A percentile compares a stretch with the other conserved stretches of the same genome.
Evolutionary conservation across 64 coral and sea anemone genomes (phyloP).

Genomic region (Montipora cactus): DNA sequence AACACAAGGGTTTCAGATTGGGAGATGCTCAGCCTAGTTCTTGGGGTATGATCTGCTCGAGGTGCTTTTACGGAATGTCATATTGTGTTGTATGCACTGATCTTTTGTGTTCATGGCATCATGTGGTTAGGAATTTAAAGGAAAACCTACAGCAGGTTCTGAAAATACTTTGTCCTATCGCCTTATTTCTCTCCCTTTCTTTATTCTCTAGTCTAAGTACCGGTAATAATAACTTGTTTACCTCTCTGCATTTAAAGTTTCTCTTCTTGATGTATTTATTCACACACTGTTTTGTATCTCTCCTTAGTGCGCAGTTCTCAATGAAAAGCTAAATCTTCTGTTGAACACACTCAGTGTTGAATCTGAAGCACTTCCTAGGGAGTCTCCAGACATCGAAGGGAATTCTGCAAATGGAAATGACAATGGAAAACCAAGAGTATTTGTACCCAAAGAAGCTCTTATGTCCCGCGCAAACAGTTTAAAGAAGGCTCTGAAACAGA

Average conservation of each 20-base stretch:
- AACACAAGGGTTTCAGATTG: too few relatives aligned
- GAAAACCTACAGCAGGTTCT: too few relatives aligned
- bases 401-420: conserved; percentile 54
- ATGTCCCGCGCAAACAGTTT: conserved; percentile 99
- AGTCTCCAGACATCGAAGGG: conserved; percentile 46
- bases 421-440: conserved; percentile 88
- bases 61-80: too few relatives aligned
- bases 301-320: conserved; percentile 88
- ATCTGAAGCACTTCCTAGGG: conserved; percentile 82
- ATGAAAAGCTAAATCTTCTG: conserved; percentile 93
- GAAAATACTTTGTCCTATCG: too few relatives aligned
- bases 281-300: neutral
- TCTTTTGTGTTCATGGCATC: too few relatives aligned
- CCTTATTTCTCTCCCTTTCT: neutral
- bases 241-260: too few relatives aligned
- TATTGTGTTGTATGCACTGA: too few relatives aligned
- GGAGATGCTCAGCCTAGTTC: too few relatives aligned
- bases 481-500: conserved; percentile 96
- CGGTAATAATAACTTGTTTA: neutral
- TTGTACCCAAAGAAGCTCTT: conserved; percentile 93
- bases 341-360: conserved; percentile 90
- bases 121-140: too few relatives aligned
- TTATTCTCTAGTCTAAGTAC: neutral
- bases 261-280: neutral
- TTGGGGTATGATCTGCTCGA: too few relatives aligned